These are phyloP conservation scores for Pogonomyrmex barbatus DNA, from an alignment of 1,140 invertebrate species.

Conservation along the genomic window DNA sequence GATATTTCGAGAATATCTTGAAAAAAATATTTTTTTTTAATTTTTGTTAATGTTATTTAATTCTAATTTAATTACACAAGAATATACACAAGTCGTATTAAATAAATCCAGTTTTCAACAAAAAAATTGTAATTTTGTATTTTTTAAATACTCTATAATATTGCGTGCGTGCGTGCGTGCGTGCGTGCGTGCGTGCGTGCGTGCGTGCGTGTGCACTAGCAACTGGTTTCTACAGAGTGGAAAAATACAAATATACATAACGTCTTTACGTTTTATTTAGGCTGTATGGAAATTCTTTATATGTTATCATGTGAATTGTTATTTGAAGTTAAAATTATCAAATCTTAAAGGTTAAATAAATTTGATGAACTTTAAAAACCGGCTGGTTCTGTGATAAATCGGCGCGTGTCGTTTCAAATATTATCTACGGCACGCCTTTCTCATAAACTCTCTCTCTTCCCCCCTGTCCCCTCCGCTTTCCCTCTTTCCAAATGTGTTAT, in stretches of 20 bases:
- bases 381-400: constrained; percentile 7
- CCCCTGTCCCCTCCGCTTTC: too few species aligned
- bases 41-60: background rate
- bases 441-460: too few species aligned
- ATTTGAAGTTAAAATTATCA: constrained; percentile 30
- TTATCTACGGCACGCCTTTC: background rate
- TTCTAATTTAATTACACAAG: background rate
- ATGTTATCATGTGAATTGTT: constrained; percentile 36
- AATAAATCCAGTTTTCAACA: too few species aligned
- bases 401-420: constrained; percentile 42
- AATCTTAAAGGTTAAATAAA: constrained; percentile 15
- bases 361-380: constrained; percentile 30
- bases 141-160: background rate
- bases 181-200: too few species aligned
- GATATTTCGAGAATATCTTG: background rate
- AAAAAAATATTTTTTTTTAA: background rate
- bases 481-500: too few species aligned
- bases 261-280: background rate
- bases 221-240: background rate
- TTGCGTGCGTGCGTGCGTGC: too few species aligned
- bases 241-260: constrained; percentile 16
- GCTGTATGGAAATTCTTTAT: background rate
- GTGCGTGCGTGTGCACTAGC: background rate
- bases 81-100: background rate
- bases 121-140: background rate